Evolutionary conservation across 2,888 invertebrate species (phyloP), one percentile per base, ranked within the genome.

Genomic region (Tinea semifulvella): DNA sequence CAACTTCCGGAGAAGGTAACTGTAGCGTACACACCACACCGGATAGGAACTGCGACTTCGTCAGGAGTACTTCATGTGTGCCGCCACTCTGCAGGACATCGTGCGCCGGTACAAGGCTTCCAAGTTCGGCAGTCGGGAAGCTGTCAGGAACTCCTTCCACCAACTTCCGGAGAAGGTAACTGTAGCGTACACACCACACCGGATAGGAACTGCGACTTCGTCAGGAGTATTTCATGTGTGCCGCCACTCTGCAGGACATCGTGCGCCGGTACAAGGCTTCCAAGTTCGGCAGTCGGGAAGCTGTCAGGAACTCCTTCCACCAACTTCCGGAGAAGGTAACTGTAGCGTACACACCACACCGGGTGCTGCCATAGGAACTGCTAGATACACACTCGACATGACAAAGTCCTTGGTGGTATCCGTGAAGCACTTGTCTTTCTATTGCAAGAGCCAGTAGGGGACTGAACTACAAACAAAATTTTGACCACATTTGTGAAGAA

Each of bases 41-140:
- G 99, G 99, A 56, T 99, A 98, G 74, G 99, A 99, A 67, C 81
- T 99, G 53, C 91, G 99, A 59, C 84, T 99, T 56, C 97, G 98
- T 68, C 99, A 99, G 73, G 98, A 99, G 70, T 99, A 99, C 74
- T 99, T 99, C 81, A 92, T 99, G 90, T 94, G 94, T 53, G 96
- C 99, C 5, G 99, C 99, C 36, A 98, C 99, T 0, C 85, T 99
- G 1, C 88, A 94, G 76, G 99, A 99, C 64, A 97, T 99, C 56
- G 88, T 99, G 52, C 89, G 99, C 48, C 88, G 99, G 49, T 99
- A 92, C 82, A 99, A 99, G 73, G 85, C 95, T 0, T 93, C 96
- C 47, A 94, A 94, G 67, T 98, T 97, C 67, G 98, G 96, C 1
- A 87, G 87, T 26, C 88, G 90, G 28, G 91, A 94, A 56, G 87